phyloP scores from a whole-genome alignment of 2,797 vertebrate genomes.

The Acrocephalus scirpaceus region DNA sequence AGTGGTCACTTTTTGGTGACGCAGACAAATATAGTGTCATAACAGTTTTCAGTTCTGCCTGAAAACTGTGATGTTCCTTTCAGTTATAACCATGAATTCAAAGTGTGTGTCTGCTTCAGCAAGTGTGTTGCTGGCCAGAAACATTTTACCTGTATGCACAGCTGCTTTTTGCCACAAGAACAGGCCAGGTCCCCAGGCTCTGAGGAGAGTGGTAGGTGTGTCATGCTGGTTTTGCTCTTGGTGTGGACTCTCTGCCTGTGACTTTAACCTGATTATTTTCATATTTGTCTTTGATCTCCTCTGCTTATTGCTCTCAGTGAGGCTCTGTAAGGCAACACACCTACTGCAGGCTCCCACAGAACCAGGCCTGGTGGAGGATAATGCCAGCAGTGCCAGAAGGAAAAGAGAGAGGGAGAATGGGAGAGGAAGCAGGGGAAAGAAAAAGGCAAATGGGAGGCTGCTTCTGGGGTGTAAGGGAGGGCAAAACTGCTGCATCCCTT shows the following conservation, averaged over 20 bases:
- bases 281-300: conserved; percentile 46
- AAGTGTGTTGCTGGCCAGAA: not conserved
- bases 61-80: not conserved
- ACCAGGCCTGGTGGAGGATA: not conserved
- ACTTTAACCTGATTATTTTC: conserved; percentile 26
- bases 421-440: not conserved
- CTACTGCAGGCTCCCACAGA: not conserved
- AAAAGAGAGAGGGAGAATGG: not conserved
- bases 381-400: not conserved
- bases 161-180: not conserved
- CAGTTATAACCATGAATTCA: not conserved
- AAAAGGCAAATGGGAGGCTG: not conserved
- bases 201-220: not conserved
- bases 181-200: not conserved
- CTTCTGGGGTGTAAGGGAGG: not conserved
- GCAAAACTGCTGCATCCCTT: not conserved
- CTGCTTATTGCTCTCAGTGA: not conserved
- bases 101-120: not conserved
- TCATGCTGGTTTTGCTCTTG: not conserved
- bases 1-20: rapidly evolving
- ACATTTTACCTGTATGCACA: not conserved
- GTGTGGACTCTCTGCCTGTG: not conserved
- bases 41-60: not conserved
- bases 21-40: not conserved
- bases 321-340: not conserved